Conservation (phyloP, 2,113 vertebrate genomes). For the Lanius ludovicianus region DNA sequence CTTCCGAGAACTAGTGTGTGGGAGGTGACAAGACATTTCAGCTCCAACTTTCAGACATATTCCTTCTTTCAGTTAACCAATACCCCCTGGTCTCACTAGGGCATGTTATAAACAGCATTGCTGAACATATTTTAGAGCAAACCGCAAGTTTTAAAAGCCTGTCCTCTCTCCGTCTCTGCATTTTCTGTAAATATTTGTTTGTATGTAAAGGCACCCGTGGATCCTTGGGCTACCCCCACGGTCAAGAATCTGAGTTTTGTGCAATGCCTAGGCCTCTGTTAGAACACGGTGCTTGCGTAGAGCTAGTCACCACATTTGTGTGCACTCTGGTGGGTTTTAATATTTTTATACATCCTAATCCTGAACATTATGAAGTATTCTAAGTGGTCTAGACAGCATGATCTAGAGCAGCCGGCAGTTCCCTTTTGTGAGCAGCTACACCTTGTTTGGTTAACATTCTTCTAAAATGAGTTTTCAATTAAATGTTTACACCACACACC, state of each 20-base stretch:
- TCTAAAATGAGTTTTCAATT: constrained; percentile 18
- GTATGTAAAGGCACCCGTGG: constrained; percentile 55
- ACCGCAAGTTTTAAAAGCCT: not conserved
- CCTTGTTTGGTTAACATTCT: constrained; percentile 23
- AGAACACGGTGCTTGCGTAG: constrained; percentile 60
- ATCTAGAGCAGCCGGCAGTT: constrained; percentile 31
- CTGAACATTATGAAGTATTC: constrained; percentile 30
- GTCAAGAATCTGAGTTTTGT: constrained; percentile 36
- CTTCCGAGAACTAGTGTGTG: not conserved
- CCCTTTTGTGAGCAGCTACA: constrained; percentile 39
- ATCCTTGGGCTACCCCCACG: not conserved
- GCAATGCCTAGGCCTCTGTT: constrained; percentile 50
- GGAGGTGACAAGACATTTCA: not conserved
- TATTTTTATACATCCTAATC: constrained; percentile 62
- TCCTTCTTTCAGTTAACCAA: constrained; percentile 24
- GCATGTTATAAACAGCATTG: constrained; percentile 3
- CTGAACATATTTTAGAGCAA: constrained; percentile 35
- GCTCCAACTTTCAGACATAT: not conserved
- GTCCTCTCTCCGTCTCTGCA: not conserved
- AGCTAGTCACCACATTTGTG: constrained; percentile 55
- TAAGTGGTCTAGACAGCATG: constrained; percentile 60
- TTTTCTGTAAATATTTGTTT: constrained; percentile 65
- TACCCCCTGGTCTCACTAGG: not conserved
- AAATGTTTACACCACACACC: constrained; percentile 37
- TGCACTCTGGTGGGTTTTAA: constrained; percentile 63